phyloP scores from a whole-genome alignment of 2,888 invertebrate genomes.

The Heliconius erato region DNA sequence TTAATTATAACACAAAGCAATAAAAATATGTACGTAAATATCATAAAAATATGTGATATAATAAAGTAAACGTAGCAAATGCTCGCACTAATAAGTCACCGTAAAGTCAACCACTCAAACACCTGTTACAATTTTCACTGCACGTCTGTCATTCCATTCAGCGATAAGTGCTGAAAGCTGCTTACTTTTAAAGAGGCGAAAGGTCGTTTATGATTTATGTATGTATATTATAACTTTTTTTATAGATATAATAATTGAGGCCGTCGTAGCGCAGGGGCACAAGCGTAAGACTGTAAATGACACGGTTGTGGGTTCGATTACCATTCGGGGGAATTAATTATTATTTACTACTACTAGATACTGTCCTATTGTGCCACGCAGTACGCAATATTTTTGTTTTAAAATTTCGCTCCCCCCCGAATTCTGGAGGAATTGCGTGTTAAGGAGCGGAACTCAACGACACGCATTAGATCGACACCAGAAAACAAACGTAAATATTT shows the following conservation, averaged over 20 bases:
- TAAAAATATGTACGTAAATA: neutral
- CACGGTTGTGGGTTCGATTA: too few relatives aligned
- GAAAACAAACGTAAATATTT: too few relatives aligned
- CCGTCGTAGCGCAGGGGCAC: too few relatives aligned
- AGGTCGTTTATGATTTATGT: constrained; percentile 1
- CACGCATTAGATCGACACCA: too few relatives aligned
- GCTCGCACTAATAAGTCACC: constrained; percentile 34
- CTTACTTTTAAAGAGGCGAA: constrained; percentile 33
- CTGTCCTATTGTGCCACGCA: too few relatives aligned
- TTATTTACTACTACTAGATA: too few relatives aligned
- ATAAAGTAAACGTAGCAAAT: constrained; percentile 17
- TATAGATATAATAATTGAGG: neutral
- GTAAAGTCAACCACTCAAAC: constrained; percentile 35
- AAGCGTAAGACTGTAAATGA: too few relatives aligned
- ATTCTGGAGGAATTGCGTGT: too few relatives aligned
- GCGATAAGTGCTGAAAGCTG: constrained; percentile 38
- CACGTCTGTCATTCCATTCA: constrained; percentile 39
- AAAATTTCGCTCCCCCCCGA: too few relatives aligned
- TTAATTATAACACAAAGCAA: neutral
- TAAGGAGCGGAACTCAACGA: too few relatives aligned
- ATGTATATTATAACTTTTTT: neutral
- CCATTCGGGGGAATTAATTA: too few relatives aligned
- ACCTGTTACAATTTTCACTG: constrained; percentile 37
- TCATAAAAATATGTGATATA: neutral
- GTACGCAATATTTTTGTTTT: too few relatives aligned